phyloP scores from a whole-genome alignment of 1,140 invertebrate species.

The Drosophila orena region DNA sequence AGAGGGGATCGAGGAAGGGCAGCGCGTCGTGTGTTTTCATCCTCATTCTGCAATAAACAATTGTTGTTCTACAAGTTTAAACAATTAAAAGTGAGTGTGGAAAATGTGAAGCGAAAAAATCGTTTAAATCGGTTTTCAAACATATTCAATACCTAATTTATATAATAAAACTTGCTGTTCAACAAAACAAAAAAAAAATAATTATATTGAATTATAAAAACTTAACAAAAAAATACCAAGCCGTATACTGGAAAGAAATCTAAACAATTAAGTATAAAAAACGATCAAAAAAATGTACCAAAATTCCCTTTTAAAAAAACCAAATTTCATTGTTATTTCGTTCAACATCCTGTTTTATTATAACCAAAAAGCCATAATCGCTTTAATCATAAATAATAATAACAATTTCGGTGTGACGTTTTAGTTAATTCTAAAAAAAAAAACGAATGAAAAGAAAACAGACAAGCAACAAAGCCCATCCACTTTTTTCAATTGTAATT shows the following conservation, averaged over 20 bases:
- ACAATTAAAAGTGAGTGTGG: slow-evolving; percentile 65
- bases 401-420: slow-evolving; percentile 53
- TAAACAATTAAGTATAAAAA: neutral
- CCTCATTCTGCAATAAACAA: slow-evolving; percentile 50
- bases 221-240: neutral
- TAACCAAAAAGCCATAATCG: slow-evolving; percentile 30
- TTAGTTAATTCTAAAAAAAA: slow-evolving; percentile 26
- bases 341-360: slow-evolving; percentile 63
- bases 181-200: too few species aligned
- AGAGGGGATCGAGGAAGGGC: slow-evolving; percentile 39
- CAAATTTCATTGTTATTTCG: slow-evolving; percentile 37
- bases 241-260: slow-evolving; percentile 4
- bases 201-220: neutral
- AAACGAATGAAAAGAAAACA: slow-evolving; percentile 28
- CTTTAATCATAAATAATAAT: slow-evolving; percentile 52
- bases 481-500: slow-evolving; percentile 79
- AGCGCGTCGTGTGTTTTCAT: slow-evolving; percentile 65
- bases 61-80: slow-evolving; percentile 45
- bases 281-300: neutral
- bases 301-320: neutral
- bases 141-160: too few species aligned
- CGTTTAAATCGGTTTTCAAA: neutral
- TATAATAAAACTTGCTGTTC: too few species aligned
- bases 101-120: slow-evolving; percentile 16
- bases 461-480: slow-evolving; percentile 39